phyloP scores from a whole-genome alignment of 2,888 invertebrate genomes.

The Apoderus coryli region DNA sequence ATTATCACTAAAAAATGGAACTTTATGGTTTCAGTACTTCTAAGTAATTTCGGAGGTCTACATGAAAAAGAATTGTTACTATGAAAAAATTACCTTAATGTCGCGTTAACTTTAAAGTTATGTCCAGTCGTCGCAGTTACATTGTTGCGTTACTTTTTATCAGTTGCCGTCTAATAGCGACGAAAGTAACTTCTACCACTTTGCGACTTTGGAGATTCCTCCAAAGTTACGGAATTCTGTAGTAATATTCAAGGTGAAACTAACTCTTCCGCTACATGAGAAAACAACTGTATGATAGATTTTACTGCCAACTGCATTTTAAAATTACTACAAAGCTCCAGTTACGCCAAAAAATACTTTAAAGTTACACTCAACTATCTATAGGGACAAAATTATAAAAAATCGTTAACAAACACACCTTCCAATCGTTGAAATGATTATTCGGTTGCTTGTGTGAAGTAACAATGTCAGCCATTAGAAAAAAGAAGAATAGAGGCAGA shows the following conservation, averaged over 20 bases:
- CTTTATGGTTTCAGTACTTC: constrained; percentile 5
- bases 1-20: constrained; percentile 1
- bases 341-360: constrained; percentile 1
- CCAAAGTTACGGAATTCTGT: constrained; percentile 4
- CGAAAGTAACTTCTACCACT: constrained; percentile 3
- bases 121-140: not conserved
- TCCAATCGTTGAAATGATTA: constrained; percentile 2
- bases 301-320: constrained; percentile 3
- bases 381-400: constrained; percentile 1
- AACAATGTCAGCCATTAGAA: constrained; percentile 3
- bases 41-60: constrained; percentile 5
- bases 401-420: too few relatives aligned
- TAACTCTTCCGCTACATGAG: constrained; percentile 3
- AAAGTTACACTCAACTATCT: not conserved
- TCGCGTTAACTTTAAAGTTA: constrained; percentile 1
- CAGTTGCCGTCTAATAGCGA: constrained; percentile 1
- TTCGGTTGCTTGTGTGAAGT: not conserved
- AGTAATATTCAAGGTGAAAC: constrained; percentile 5
- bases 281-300: constrained; percentile 1
- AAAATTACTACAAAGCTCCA: constrained; percentile 3
- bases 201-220: constrained; percentile 1
- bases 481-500: constrained; percentile 7
- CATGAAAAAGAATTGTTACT: not conserved
- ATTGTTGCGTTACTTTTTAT: constrained; percentile 1
- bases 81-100: constrained; percentile 3